A percentile compares a stretch with the other conserved stretches of the same genome.
Evolutionary conservation across 2,888 invertebrate genomes (phyloP).

Genomic region (Dynastes maya): DNA sequence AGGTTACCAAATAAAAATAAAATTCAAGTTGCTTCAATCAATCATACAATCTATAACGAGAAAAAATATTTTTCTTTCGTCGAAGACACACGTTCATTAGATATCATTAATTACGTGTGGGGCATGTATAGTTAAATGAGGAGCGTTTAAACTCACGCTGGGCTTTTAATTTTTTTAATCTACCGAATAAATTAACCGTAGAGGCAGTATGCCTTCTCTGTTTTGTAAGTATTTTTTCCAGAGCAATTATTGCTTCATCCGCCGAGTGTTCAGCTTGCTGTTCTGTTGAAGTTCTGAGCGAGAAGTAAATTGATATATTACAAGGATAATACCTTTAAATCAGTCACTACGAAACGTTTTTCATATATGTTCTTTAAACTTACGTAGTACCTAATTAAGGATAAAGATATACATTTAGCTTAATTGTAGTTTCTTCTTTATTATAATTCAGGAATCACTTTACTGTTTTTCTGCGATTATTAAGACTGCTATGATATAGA

Average conservation of each 20-base stretch:
- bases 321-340: slow-evolving; percentile 19
- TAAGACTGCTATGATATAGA: no score
- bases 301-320: slow-evolving; percentile 32
- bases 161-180: slow-evolving; percentile 60
- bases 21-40: slow-evolving; percentile 18
- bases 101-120: slow-evolving; percentile 49
- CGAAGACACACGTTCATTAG: slow-evolving; percentile 30
- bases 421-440: not conserved
- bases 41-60: slow-evolving; percentile 18
- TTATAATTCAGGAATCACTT: not conserved
- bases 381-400: slow-evolving; percentile 10
- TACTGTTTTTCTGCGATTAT: no score
- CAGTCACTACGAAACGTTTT: not conserved
- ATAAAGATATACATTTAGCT: slow-evolving; percentile 20
- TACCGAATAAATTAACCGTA: slow-evolving; percentile 58
- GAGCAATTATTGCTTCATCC: slow-evolving; percentile 27
- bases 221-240: slow-evolving; percentile 18
- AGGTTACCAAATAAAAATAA: slow-evolving; percentile 3
- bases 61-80: slow-evolving; percentile 19
- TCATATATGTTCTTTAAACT: not conserved
- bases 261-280: not conserved
- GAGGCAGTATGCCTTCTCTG: slow-evolving; percentile 14
- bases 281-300: not conserved
- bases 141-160: slow-evolving; percentile 56
- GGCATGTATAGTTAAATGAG: slow-evolving; percentile 53